Percentiles rank a stretch among this genome's conserved stretches.
These are phyloP conservation scores for Oreochromis spilurus DNA, from an alignment of 2,113 vertebrate species.

Conservation along the genomic window DNA sequence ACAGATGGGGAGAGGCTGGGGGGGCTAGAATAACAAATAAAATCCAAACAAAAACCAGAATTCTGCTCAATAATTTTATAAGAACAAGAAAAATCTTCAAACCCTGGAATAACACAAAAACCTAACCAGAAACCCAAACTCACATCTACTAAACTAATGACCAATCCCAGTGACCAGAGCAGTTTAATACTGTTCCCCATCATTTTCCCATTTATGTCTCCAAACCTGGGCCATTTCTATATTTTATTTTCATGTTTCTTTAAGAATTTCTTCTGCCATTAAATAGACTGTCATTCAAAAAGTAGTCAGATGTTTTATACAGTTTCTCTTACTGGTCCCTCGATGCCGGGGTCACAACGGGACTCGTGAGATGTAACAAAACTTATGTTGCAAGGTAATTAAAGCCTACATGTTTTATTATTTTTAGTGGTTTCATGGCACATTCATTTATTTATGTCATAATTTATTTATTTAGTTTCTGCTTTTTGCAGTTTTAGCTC, in stretches of 20 bases:
- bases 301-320: background rate
- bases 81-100: background rate
- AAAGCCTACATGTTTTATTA: background rate
- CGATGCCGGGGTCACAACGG: background rate
- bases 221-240: no score
- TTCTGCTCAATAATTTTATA: background rate
- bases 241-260: background rate
- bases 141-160: background rate
- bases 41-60: background rate
- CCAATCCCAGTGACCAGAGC: background rate
- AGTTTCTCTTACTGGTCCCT: background rate
- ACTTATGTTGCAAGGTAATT: background rate
- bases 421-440: background rate
- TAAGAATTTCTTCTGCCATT: background rate
- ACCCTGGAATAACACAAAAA: accelerated
- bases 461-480: background rate
- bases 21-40: background rate
- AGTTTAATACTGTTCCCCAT: accelerated
- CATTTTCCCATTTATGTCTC: accelerated
- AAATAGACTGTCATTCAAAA: background rate
- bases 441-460: background rate
- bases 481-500: background rate
- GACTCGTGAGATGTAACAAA: background rate
- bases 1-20: background rate
- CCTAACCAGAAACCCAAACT: background rate